Conservation (phyloP, 2,888 invertebrate species). For the Rhaphigaster nebulosa region DNA sequence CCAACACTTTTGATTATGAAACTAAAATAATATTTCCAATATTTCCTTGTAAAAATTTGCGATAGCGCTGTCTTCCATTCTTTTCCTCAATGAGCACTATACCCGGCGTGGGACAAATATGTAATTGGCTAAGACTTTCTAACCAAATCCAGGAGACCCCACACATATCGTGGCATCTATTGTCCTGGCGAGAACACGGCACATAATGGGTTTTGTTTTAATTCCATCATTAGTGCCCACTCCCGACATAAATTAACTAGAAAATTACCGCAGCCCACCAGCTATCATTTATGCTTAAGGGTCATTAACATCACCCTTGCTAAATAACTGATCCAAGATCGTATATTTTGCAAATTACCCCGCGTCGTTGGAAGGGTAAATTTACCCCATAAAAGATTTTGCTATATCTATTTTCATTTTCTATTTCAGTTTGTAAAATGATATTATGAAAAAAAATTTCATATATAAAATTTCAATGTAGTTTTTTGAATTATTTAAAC, state of each 20-base stretch:
- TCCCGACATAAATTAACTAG: constrained; percentile 36
- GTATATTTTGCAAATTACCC: constrained; percentile 27
- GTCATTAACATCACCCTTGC: constrained; percentile 30
- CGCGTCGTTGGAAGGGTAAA: background rate
- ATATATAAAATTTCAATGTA: too few relatives aligned
- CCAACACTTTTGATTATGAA: too few relatives aligned
- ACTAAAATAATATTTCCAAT: too few relatives aligned
- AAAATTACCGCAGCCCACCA: background rate
- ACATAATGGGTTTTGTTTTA: constrained; percentile 44
- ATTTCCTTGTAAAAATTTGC: background rate
- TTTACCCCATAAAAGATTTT: background rate
- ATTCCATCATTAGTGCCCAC: constrained; percentile 45
- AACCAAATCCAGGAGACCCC: constrained; percentile 7
- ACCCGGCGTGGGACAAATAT: background rate
- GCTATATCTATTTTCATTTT: background rate
- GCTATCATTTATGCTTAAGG: constrained; percentile 43
- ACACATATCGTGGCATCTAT: background rate
- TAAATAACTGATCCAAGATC: constrained; percentile 25
- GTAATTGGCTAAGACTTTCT: background rate
- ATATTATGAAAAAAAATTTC: too few relatives aligned
- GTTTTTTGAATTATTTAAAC: too few relatives aligned
- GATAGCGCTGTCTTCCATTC: background rate
- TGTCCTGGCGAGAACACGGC: background rate
- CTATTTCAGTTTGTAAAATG: too few relatives aligned
- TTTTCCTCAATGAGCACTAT: background rate